Evolutionary conservation across 2,113 vertebrate species (phyloP).

Genomic region (Prietella phreatophila): DNA sequence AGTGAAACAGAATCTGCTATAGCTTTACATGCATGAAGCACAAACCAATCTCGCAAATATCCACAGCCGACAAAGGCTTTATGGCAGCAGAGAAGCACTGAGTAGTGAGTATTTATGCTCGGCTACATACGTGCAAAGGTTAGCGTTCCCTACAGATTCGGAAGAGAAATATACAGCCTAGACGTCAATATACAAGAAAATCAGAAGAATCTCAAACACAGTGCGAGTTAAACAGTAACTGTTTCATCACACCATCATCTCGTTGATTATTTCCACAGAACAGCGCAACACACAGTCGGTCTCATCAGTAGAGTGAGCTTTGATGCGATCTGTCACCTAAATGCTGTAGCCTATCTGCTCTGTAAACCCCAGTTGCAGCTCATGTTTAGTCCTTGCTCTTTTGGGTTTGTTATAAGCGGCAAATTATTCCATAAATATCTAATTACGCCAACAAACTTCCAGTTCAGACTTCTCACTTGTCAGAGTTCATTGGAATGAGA

Average conservation of each 20-base stretch:
- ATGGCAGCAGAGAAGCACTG: neutral
- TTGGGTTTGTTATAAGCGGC: neutral
- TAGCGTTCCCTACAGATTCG: neutral
- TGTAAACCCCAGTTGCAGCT: neutral
- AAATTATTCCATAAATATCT: slow-evolving; percentile 22
- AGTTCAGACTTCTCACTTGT: slow-evolving; percentile 12
- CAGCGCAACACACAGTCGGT: neutral
- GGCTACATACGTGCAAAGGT: neutral
- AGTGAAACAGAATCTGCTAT: slow-evolving; percentile 17
- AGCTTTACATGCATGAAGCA: slow-evolving; percentile 23
- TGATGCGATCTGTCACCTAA: neutral
- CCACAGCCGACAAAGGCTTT: neutral
- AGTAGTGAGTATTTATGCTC: slow-evolving; percentile 1
- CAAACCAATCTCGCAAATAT: slow-evolving; percentile 31
- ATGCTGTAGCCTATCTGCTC: neutral
- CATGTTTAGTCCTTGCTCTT: neutral
- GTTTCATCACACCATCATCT: neutral
- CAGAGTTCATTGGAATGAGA: slow-evolving; percentile 5
- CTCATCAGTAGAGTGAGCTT: neutral
- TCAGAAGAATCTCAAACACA: neutral
- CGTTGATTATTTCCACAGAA: neutral
- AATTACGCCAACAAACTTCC: slow-evolving; percentile 1
- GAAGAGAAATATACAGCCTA: too few relatives aligned
- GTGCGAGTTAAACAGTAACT: neutral
- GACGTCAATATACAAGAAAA: neutral